Base-by-base conservation (phyloP, 2,113 vertebrate species). In the Oenanthe melanoleuca region DNA sequence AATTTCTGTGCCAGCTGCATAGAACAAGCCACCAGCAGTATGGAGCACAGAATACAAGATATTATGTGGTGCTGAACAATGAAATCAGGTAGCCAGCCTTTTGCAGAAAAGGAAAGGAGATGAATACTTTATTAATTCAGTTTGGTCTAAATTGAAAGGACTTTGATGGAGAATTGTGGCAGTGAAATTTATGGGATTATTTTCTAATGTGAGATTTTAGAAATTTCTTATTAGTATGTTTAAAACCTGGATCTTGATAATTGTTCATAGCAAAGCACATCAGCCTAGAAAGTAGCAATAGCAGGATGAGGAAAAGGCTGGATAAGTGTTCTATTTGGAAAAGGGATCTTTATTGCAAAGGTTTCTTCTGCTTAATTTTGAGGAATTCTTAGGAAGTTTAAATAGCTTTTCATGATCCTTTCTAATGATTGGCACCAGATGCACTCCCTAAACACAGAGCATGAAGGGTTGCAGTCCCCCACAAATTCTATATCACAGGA, bases 61-160 rank as follows among this genome's bases (percentile, higher is more conserved):
- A 49, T 45, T 91, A 59, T 79, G 37, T 94, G 38, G 65, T 19
- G 78, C 75, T 93, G 28, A 77, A 90, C 80, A 95, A 85, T 37
- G 22, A 94, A 49, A n/a, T 88, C 81, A 44, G 67, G 37, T 33
- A 50, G 12, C 11, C 37, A 66, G 19, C 29, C 94, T 91, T 94
- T 85, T 82, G 75, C 25, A 79, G 37, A 89, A 93, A 69, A 25
- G 28, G 23, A 89, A 91, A 64, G 47, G 21, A 91, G 21, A 88
- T 71, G 15, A 96, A 84, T 88, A 73, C 40, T 80, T 61, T 64
- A 14, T 63, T 84, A 92, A 92, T 78, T 90, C 88, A 92, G 38
- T 72, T 3, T 5, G 33, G 31, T 94, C 16, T 28, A 55, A 88
- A 88, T 66, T 59, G 28, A 57, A 96, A 87, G 8, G 34, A 52